phyloP scores from a whole-genome alignment of 2,888 invertebrate genomes.

The Liopterus haemorrhoidalis region DNA sequence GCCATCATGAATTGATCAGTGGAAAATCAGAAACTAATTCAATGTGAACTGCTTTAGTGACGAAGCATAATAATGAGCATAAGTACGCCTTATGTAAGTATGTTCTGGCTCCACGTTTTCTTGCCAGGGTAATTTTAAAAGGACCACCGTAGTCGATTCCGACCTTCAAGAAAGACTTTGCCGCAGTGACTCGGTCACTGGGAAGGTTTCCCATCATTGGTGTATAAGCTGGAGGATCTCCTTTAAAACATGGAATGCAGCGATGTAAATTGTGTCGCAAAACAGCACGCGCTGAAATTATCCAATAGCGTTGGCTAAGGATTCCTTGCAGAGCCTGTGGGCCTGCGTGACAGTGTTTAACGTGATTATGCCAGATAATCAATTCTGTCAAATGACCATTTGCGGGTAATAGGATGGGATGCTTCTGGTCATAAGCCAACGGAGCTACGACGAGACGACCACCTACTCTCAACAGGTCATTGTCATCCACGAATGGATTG shows the following conservation, averaged over 20 bases:
- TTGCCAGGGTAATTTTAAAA: not conserved
- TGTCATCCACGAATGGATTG: slow-evolving; percentile 4
- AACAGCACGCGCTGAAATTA: not conserved
- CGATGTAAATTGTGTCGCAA: not conserved
- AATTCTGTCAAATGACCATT: not conserved
- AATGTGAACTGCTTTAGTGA: no score
- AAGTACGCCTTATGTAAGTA: not conserved
- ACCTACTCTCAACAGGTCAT: not conserved
- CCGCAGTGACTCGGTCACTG: not conserved
- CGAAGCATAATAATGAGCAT: not conserved
- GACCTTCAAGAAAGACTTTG: not conserved
- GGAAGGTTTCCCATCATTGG: slow-evolving; percentile 1
- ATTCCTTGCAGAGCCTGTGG: not conserved
- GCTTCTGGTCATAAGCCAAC: not conserved
- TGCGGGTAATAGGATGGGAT: slow-evolving; percentile 1
- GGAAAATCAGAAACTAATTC: no score
- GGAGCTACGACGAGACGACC: not conserved
- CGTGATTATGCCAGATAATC: not conserved
- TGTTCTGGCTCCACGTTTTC: not conserved
- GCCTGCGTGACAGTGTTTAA: no score
- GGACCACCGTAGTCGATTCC: not conserved
- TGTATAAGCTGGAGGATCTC: not conserved
- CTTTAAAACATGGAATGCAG: not conserved
- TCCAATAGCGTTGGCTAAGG: not conserved
- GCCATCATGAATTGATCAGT: no score